These are phyloP conservation scores for Dinothrombium tinctorium DNA, from an alignment of 1,140 invertebrate genomes.

Conservation along the genomic window DNA sequence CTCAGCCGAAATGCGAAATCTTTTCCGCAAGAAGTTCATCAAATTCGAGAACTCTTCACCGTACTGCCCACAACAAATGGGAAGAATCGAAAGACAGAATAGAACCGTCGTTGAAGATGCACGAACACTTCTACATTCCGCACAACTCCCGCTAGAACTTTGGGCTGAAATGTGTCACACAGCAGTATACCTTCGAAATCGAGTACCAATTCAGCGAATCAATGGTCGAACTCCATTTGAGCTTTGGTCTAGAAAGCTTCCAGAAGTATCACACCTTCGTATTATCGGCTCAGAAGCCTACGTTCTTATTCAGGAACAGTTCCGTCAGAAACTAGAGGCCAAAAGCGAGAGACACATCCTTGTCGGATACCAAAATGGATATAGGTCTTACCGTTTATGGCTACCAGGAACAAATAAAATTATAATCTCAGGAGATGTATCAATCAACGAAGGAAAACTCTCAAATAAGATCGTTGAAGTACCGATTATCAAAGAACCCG, in stretches of 20 bases:
- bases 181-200: conserved; percentile 11
- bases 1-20: not conserved
- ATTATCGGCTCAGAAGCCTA: conserved; percentile 18
- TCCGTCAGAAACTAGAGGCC: conserved; percentile 11
- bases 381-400: conserved; percentile 13
- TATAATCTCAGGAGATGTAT: not conserved
- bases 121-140: conserved; percentile 1
- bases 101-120: conserved; percentile 2
- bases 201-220: not conserved
- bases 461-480: not conserved
- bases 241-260: conserved; percentile 13
- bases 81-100: not conserved
- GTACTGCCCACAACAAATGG: conserved; percentile 3
- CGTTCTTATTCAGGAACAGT: conserved; percentile 11
- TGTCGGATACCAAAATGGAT: conserved; percentile 15
- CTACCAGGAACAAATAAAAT: not conserved
- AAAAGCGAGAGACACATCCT: conserved; percentile 15
- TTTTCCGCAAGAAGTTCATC: not conserved
- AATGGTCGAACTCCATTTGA: conserved; percentile 12
- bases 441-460: not conserved
- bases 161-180: conserved; percentile 8
- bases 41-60: not conserved
- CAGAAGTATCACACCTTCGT: conserved; percentile 15
- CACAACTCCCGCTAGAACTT: not conserved
- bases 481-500: not conserved